Conservation (phyloP, 2,797 vertebrate species). For the Schizothorax lantsangensis region DNA sequence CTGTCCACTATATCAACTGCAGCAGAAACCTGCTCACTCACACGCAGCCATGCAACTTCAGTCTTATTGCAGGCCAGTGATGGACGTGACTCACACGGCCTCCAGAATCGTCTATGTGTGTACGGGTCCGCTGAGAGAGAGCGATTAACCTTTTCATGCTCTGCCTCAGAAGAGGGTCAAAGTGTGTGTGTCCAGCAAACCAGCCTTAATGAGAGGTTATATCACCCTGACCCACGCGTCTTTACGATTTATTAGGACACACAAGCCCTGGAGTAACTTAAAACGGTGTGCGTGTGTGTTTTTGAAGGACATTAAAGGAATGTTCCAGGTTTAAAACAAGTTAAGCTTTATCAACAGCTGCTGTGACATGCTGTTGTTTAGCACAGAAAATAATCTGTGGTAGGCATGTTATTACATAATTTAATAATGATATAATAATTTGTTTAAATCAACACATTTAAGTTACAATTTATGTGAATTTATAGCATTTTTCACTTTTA, state of each 20-base stretch:
- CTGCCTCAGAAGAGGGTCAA: slow-evolving; percentile 56
- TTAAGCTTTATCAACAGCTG: not conserved
- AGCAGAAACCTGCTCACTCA: slow-evolving; percentile 60
- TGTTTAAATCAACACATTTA: not conserved
- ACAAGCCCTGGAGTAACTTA: not conserved
- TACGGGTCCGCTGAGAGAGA: slow-evolving; percentile 5
- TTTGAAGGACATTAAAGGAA: slow-evolving; percentile 20
- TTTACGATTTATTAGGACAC: slow-evolving; percentile 42
- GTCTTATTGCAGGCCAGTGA: slow-evolving; percentile 52
- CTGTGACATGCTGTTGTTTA: not conserved
- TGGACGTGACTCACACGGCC: not conserved
- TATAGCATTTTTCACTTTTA: not conserved
- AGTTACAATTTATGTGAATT: not conserved
- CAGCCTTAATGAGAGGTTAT: slow-evolving; percentile 61
- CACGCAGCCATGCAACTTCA: slow-evolving; percentile 57
- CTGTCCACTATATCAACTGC: slow-evolving; percentile 64
- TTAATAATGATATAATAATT: not conserved
- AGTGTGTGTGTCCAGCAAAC: slow-evolving; percentile 51
- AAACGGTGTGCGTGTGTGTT: not conserved
- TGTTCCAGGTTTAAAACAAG: not conserved
- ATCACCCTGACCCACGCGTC: slow-evolving; percentile 57
- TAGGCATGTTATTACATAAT: not conserved
- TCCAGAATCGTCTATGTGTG: not conserved
- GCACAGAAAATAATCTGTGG: not conserved
- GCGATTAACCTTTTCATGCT: slow-evolving; percentile 65